A percentile compares a stretch with the other conserved stretches of the same genome.
Conservation (phyloP, 2,888 invertebrate species). For the Colletes collaris region DNA sequence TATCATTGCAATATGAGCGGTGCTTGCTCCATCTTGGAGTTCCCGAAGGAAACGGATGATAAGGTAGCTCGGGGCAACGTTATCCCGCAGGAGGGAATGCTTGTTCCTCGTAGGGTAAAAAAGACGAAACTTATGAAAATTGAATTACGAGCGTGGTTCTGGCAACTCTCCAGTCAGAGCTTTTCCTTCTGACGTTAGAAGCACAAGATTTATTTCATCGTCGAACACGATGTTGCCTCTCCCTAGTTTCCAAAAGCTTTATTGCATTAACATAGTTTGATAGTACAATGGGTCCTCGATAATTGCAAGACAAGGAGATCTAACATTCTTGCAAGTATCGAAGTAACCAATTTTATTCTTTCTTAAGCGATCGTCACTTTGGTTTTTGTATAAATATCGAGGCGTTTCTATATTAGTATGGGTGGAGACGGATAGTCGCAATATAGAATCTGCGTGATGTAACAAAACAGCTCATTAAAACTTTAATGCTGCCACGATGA, state of each 20-base stretch:
- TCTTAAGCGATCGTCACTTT: too few relatives aligned
- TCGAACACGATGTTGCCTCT: conserved; percentile 14
- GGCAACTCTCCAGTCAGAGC: conserved; percentile 62
- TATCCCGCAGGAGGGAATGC: conserved; percentile 30
- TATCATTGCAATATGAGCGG: conserved; percentile 34
- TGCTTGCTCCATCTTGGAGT: conserved; percentile 68
- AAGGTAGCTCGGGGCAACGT: conserved; percentile 59
- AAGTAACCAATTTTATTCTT: too few relatives aligned
- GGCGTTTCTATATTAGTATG: too few relatives aligned
- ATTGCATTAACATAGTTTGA: neutral
- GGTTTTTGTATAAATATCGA: too few relatives aligned
- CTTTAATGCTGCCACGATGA: neutral
- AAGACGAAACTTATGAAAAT: conserved; percentile 56
- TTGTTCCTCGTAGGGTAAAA: conserved; percentile 59
- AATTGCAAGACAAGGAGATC: too few relatives aligned
- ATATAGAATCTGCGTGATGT: neutral
- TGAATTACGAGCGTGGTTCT: conserved; percentile 51
- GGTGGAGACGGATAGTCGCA: neutral
- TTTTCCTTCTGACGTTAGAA: conserved; percentile 41
- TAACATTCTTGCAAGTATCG: too few relatives aligned
- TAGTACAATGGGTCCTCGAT: too few relatives aligned
- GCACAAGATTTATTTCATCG: conserved; percentile 47
- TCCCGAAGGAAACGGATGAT: conserved; percentile 58
- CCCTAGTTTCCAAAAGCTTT: neutral
- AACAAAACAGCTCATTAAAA: conserved; percentile 18